Conservation (phyloP, 2,888 invertebrate genomes). For the Suillia variegata region DNA sequence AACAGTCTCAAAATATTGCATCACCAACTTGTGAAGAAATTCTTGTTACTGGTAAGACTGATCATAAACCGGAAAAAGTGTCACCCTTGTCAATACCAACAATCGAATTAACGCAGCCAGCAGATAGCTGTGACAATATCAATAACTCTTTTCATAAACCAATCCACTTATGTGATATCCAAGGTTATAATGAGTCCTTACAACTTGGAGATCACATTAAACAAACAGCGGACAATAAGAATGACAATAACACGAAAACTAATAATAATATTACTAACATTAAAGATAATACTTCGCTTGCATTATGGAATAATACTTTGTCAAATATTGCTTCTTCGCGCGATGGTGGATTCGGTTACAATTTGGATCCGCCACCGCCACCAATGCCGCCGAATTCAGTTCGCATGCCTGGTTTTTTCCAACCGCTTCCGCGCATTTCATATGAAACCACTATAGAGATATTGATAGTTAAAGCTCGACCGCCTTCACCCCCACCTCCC, state of each 20-base stretch:
- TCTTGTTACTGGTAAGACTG: not conserved
- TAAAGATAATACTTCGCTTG: constrained; percentile 53
- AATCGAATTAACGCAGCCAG: not conserved
- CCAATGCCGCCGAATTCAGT: constrained; percentile 53
- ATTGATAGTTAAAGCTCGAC: constrained; percentile 55
- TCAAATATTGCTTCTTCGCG: constrained; percentile 37
- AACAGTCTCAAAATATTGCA: no score
- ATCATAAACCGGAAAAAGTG: not conserved
- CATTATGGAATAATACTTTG: constrained; percentile 53
- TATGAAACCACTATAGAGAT: constrained; percentile 61
- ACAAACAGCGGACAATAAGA: constrained; percentile 2
- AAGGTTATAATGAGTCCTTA: constrained; percentile 46
- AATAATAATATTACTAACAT: constrained; percentile 47
- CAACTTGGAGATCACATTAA: constrained; percentile 35
- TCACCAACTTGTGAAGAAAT: no score
- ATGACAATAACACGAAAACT: constrained; percentile 8
- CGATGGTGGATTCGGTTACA: constrained; percentile 36
- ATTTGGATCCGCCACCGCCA: constrained; percentile 43
- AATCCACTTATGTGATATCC: constrained; percentile 29
- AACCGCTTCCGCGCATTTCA: constrained; percentile 59
- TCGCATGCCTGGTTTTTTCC: constrained; percentile 61
- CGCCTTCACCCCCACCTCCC: constrained; percentile 55
- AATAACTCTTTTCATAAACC: not conserved
- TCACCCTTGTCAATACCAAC: not conserved
- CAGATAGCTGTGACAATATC: not conserved